Evolutionary conservation across 2,888 invertebrate species (phyloP), one percentile per base, ranked within the genome.

Genomic region (Branchipolynoe longqiensis): DNA sequence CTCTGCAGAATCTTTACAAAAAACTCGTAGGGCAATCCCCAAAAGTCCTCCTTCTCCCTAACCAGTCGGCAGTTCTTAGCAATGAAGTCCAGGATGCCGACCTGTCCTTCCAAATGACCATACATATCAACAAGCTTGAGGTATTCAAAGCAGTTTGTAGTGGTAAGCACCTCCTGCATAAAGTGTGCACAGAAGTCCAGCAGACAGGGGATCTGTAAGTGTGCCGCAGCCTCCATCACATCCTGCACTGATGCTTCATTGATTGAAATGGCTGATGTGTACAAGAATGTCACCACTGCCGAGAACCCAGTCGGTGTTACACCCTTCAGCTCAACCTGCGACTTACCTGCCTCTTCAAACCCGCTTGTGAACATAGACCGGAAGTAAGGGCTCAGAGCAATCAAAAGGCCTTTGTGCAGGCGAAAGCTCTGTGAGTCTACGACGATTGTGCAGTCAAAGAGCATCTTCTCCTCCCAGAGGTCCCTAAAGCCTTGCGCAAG

Each of bases 221-320:
- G 84, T 40, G 84, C 84, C 0, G 69, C 84, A n/a, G 84, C 84
- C 41, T 84, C 84, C 84, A 84, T 84, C 6, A 84, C 62, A 69
- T 84, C 84, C 73, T 84, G 84, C 22, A 84, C 18, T 2, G 31
- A 62, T 1, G 31, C 33, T 48, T 84, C 84, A 69, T 69, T 84
- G 6, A 84, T 41, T 8, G 33, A 48, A 8, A 84, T 84, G 54
- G 69, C 54, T 6, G 64, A 69, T 31, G 84, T 84, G 54, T 84
- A 84, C 25, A 84, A 73, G n/a, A 84, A 84, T 18, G 36, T 84
- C 0, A 84, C 54, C 12, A 84, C 69, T n/a, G 69, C 12, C 0
- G 84, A 84, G 33, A 84, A 84, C 22, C 84, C 84, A 2, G 40
- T 41, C 0, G 64, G 48, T 2, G 84, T 84, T 4, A 84, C 73